Base-by-base conservation (phyloP, 1,140 invertebrate genomes). In the Bathynomus jamesi region DNA sequence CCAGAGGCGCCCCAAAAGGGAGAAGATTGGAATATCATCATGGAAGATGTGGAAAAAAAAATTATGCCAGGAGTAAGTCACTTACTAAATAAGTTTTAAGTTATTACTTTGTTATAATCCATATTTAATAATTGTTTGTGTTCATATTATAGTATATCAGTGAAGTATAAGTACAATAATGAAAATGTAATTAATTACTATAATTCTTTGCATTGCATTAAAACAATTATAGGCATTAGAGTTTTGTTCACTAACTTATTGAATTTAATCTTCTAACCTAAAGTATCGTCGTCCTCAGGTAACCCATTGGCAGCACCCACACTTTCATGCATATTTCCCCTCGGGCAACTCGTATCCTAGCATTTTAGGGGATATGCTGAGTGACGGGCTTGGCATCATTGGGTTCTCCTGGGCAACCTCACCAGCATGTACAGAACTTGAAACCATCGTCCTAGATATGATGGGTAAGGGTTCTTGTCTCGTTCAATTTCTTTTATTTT, bases 361-460 rank as follows among this genome's bases (percentile, higher is more conserved):
- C 0, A 97, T 99, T 70, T 84, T 99, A 21, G 97, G 94, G n/a
- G 96, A 99, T 78, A 97, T 99, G 94, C 82, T 99, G 40, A 90
- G 92, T 13, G 92, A 95, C 81, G 94, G 92, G 13, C 93, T 99
- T 73, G 96, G 95, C 1, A 96, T 94, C 81, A 94, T 99, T 76
- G 97, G 97, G 78, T 99, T 99, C 84, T 98, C 96, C 27, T 99
- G 97, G 97, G 95, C 94, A 3, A 93, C 96, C 5, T 96, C 94
- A 84, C 96, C 97, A 2, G 95, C 96, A 0, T 97, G 94, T 81
- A 98, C 96, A 3, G 97, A 99, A 84, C 83, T 99, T 67, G 97
- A 99, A 84, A 96, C 93, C 0, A 93, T 99, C 73, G 93, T 99
- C 63, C 82, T 97, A 64, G 95, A 99, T 83, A 99, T 96, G 97